Evolutionary conservation across 2,797 vertebrate species (phyloP), one percentile per base, ranked within the genome.

Genomic region (Dendrocincla tyrannina): DNA sequence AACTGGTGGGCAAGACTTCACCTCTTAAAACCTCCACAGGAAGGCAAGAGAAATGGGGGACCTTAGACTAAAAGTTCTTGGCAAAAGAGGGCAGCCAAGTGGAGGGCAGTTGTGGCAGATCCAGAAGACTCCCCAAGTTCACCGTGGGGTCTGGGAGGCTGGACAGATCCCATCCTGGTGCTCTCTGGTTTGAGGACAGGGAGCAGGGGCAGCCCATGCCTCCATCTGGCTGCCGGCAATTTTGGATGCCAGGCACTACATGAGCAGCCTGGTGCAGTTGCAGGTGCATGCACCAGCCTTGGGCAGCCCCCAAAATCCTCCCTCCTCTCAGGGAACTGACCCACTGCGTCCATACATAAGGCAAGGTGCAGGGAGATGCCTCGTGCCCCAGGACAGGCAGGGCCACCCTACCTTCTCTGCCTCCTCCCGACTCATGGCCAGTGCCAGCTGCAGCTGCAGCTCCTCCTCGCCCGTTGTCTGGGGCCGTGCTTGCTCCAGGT

Each of bases 341-440:
- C 50, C 55, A 47, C 33, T 41, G 5, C 60, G 35, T 42, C 89
- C 7, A 4, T 27, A 73, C 69, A 35, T 62, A 64, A 75, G 42
- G 42, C 66, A 58, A 41, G 39, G 60, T 14, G 55, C 52, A 12
- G 75, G 67, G 63, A 72, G 46, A 72, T 37, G 55, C 33, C 46
- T 22, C 2, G 3, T 1, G 0, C 10, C 37, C 19, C 19, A 6
- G 12, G 17, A 42, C 8, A 12, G 17, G 14, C 24, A 70, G 41
- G 46, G 64, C 23, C 33, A 80, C 42, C 81, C 96, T 98, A 99
- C 99, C 99, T 99, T 99, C 97, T 99, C 99, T 9, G 98, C 99
- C 95, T 99, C 99, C 96, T 99, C 99, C 20, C 98, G 98, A 97
- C 99, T 99, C 99, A 99, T 99, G 91, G 99, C 99, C 92, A 99